Conservation (phyloP, 2,888 invertebrate genomes). For the Abrostola tripartita region DNA sequence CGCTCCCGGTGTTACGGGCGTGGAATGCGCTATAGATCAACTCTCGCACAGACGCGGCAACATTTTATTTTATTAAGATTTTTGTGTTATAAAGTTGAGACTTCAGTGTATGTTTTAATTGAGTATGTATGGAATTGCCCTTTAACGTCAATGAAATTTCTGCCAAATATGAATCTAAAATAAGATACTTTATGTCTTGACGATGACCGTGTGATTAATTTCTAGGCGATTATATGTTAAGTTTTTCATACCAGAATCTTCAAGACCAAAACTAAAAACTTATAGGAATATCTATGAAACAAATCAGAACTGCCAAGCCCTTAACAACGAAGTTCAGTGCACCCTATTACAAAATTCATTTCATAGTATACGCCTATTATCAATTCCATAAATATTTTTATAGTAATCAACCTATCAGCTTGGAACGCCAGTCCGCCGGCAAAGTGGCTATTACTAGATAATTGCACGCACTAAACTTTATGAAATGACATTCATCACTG, state of each 20-base stretch:
- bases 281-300: conserved; percentile 12
- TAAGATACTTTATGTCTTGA: too few relatives aligned
- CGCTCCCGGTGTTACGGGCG: conserved; percentile 88
- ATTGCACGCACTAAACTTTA: conserved; percentile 75
- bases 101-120: background rate
- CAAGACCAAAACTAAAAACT: conserved; percentile 7
- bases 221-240: background rate
- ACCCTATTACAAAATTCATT: conserved; percentile 64
- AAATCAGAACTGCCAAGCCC: conserved; percentile 18
- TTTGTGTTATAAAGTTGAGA: background rate
- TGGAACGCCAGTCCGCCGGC: conserved; percentile 71
- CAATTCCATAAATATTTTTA: conserved; percentile 81
- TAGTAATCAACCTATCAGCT: conserved; percentile 81
- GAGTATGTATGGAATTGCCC: background rate
- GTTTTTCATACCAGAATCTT: background rate
- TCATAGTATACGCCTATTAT: conserved; percentile 61
- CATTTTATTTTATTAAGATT: conserved; percentile 29
- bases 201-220: too few relatives aligned
- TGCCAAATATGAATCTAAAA: too few relatives aligned
- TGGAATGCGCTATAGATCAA: conserved; percentile 83
- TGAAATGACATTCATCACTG: conserved; percentile 75
- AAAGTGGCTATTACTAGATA: conserved; percentile 72
- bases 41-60: conserved; percentile 73
- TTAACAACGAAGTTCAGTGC: conserved; percentile 47
- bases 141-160: background rate